Conservation (phyloP, 2,797 vertebrate genomes). For the Arremon brunneinucha region DNA sequence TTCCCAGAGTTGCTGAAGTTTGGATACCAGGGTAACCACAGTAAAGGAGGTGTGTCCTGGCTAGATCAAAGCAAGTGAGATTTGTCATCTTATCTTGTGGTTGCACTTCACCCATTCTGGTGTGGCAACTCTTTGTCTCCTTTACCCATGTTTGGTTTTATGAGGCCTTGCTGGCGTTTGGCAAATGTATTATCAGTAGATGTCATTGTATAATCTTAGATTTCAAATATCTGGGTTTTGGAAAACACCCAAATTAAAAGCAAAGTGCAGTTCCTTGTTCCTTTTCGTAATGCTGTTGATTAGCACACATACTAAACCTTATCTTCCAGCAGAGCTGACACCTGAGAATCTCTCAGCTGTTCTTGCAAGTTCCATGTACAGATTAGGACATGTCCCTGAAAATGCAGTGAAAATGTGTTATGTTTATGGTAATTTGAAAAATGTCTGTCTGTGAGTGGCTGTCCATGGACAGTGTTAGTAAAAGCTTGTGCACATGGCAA, state of each 20-base stretch:
- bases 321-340: conserved; percentile 12
- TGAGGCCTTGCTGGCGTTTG: neutral
- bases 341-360: neutral
- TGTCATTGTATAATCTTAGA: conserved; percentile 6
- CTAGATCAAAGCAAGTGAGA: neutral
- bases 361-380: conserved; percentile 1
- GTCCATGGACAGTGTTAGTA: neutral
- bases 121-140: conserved; percentile 3
- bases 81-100: neutral
- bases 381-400: conserved; percentile 4
- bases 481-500: neutral
- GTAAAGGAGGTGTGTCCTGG: neutral
- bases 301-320: neutral
- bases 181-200: neutral
- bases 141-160: neutral
- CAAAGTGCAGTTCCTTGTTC: neutral
- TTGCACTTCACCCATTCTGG: neutral
- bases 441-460: neutral
- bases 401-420: neutral
- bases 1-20: neutral
- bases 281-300: neutral
- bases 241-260: conserved; percentile 3
- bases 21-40: neutral
- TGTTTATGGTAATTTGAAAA: neutral
- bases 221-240: neutral